Conservation (phyloP, 2,113 vertebrate genomes). For the Anarhynchus alexandrinus region DNA sequence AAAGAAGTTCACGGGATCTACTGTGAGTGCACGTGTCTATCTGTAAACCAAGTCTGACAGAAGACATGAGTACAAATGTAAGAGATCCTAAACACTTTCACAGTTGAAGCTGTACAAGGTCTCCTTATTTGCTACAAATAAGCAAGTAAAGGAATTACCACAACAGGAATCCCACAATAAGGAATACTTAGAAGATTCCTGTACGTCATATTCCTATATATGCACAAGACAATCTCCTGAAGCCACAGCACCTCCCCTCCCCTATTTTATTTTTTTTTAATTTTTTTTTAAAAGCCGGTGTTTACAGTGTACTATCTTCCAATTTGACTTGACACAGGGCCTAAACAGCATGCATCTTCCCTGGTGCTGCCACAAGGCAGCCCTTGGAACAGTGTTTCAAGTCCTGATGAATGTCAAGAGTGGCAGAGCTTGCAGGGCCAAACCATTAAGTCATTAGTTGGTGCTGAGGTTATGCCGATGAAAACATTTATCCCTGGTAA, state of each 20-base stretch:
- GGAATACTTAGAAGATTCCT: neutral
- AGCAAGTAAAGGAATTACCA: neutral
- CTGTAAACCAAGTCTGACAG: neutral
- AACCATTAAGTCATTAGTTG: neutral
- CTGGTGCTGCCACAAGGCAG: neutral
- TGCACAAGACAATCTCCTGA: neutral
- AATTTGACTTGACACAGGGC: neutral
- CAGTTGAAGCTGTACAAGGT: neutral
- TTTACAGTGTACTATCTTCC: neutral
- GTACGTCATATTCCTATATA: neutral
- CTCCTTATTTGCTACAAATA: neutral
- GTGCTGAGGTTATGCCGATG: neutral
- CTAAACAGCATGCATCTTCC: neutral
- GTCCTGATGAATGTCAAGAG: neutral
- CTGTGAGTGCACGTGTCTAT: accelerated
- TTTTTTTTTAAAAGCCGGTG: neutral
- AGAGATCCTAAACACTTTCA: neutral
- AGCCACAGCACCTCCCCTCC: neutral
- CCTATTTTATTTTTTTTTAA: neutral
- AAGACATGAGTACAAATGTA: neutral
- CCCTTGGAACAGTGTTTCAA: neutral
- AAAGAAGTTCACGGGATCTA: neutral
- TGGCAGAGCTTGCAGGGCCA: neutral
- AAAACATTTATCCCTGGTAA: neutral
- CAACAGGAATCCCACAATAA: neutral